These are phyloP conservation scores for Drosophila nigrodunni DNA, from an alignment of 1,140 invertebrate genomes.

Conservation along the genomic window DNA sequence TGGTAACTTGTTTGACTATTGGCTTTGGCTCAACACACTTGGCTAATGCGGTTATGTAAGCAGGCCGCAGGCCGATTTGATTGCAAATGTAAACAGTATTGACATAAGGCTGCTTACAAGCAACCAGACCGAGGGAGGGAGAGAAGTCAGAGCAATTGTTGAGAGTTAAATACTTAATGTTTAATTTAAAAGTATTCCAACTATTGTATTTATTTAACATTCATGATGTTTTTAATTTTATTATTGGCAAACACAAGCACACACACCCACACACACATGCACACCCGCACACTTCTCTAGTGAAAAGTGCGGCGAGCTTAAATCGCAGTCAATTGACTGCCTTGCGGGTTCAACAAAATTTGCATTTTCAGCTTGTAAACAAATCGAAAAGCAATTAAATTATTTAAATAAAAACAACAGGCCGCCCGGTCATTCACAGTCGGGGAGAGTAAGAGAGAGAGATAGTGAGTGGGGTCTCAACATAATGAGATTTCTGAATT, in stretches of 20 bases:
- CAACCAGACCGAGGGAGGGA: background rate
- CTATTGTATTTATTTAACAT: constrained; percentile 54
- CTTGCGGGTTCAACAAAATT: constrained; percentile 70
- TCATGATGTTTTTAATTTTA: constrained; percentile 72
- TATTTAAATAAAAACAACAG: constrained; percentile 81
- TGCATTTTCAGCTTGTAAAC: constrained; percentile 81
- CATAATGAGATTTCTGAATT: constrained; percentile 78
- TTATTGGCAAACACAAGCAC: constrained; percentile 43
- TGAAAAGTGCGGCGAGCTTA: constrained; percentile 34
- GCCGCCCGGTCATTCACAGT: constrained; percentile 28
- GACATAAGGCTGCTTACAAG: constrained; percentile 1
- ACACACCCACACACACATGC: background rate
- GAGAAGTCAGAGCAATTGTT: background rate
- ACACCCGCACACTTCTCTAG: background rate
- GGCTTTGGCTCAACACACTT: constrained; percentile 51
- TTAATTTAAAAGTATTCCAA: constrained; percentile 19
- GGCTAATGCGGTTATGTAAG: constrained; percentile 75
- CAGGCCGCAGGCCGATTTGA: constrained; percentile 58
- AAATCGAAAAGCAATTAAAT: constrained; percentile 83
- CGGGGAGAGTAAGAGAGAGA: too few species aligned
- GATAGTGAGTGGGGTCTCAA: constrained; percentile 23
- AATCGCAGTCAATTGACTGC: constrained; percentile 80
- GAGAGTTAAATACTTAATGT: constrained; percentile 16
- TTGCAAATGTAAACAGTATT: constrained; percentile 74
- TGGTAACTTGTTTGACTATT: constrained; percentile 36